phyloP scores from a whole-genome alignment of 2,797 vertebrate genomes.

The Sebastes wilsoni region DNA sequence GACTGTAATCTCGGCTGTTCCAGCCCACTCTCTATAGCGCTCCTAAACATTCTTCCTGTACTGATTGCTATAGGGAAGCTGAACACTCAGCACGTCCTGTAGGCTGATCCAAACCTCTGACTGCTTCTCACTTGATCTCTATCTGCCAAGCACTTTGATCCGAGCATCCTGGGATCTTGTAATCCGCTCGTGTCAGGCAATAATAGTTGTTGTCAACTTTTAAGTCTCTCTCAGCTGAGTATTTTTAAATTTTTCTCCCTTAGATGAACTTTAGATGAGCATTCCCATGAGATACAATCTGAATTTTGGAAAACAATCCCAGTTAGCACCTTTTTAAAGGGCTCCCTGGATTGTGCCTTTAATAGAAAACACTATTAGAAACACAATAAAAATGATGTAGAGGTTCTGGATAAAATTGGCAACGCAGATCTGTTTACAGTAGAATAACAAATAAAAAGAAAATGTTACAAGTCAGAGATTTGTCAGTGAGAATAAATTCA shows the following conservation, averaged over 20 bases:
- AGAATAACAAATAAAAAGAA: neutral
- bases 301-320: constrained; percentile 19
- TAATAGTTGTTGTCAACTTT: constrained; percentile 56
- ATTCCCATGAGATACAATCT: constrained; percentile 9
- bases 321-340: constrained; percentile 12
- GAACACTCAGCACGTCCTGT: constrained; percentile 36
- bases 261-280: constrained; percentile 4
- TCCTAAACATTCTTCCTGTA: constrained; percentile 30
- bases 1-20: constrained; percentile 56
- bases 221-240: constrained; percentile 30
- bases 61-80: constrained; percentile 60
- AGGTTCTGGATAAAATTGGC: neutral
- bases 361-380: neutral
- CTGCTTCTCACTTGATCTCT: constrained; percentile 60
- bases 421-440: neutral
- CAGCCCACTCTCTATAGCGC: constrained; percentile 25
- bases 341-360: neutral
- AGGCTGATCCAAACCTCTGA: constrained; percentile 46
- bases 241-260: constrained; percentile 29
- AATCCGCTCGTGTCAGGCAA: constrained; percentile 57
- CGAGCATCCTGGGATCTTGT: constrained; percentile 51
- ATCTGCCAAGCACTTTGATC: constrained; percentile 68
- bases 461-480: neutral
- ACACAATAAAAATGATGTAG: neutral
- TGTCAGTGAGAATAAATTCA: neutral